Conservation (phyloP, 2,113 vertebrate genomes). For the Hypanus sabinus region DNA sequence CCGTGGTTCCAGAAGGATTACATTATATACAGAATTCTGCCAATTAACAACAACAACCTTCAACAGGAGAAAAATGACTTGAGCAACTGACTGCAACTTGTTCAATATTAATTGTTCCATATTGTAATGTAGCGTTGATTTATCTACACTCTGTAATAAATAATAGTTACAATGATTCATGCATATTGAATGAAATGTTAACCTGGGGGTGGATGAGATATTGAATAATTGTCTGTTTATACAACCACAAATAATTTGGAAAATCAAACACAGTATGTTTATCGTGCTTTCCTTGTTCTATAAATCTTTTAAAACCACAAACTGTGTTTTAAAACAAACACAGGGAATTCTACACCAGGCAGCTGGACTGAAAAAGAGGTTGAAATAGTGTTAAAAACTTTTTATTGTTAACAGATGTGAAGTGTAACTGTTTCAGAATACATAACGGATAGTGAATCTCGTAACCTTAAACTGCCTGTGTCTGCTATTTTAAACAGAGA, state of each 20-base stretch:
- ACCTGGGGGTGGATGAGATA: not conserved
- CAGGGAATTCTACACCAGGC: not conserved
- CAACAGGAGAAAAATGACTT: not conserved
- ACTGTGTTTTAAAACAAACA: not conserved
- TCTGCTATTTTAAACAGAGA: not conserved
- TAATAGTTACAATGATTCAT: not conserved
- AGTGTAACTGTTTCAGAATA: not conserved
- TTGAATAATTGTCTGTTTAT: not conserved
- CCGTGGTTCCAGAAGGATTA: not conserved
- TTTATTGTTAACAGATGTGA: not conserved
- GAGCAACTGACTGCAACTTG: not conserved
- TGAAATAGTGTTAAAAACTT: not conserved
- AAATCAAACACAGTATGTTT: not conserved
- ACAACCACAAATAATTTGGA: not conserved
- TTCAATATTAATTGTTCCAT: slow-evolving; percentile 5
- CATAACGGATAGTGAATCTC: not conserved
- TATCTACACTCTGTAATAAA: not conserved
- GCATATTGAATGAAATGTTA: not conserved
- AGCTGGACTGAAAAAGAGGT: not conserved
- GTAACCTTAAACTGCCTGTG: not conserved
- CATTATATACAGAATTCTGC: not conserved
- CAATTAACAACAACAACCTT: not conserved
- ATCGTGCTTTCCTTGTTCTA: not conserved
- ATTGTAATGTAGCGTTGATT: not conserved
- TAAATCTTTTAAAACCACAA: not conserved